These are phyloP conservation scores for Leptosomus discolor DNA, from an alignment of 2,113 vertebrate genomes.

Conservation along the genomic window DNA sequence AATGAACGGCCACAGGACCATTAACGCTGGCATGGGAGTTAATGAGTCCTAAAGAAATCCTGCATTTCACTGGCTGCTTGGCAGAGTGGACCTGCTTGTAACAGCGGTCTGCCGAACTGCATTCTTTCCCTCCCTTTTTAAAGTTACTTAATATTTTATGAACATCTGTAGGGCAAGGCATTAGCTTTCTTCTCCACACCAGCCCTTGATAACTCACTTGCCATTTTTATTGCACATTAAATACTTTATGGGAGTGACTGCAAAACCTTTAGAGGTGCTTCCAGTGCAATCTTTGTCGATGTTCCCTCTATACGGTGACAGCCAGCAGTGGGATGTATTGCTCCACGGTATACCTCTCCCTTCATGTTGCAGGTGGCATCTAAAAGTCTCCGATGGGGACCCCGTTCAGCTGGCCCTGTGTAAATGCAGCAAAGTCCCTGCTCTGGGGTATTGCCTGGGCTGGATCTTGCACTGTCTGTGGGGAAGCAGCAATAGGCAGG, in stretches of 20 bases:
- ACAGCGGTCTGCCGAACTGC: neutral
- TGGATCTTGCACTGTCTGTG: neutral
- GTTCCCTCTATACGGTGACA: neutral
- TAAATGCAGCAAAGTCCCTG: neutral
- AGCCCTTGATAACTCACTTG: neutral
- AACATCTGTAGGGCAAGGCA: slow-evolving; percentile 27
- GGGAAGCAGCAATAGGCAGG: neutral
- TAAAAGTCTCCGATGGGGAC: accelerated
- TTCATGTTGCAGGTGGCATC: neutral
- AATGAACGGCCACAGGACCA: neutral
- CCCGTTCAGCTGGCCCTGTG: accelerated
- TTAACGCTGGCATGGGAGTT: neutral
- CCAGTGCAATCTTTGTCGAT: neutral
- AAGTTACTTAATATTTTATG: slow-evolving; percentile 61
- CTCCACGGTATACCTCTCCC: accelerated
- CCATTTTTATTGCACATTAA: slow-evolving; percentile 6
- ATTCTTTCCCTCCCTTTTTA: neutral
- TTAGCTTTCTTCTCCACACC: neutral
- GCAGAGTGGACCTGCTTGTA: neutral
- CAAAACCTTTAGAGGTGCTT: neutral
- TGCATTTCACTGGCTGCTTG: neutral
- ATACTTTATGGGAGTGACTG: slow-evolving; percentile 2
- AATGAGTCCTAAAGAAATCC: slow-evolving; percentile 9
- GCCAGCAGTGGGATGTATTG: neutral
- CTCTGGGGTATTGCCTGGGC: accelerated